Base-by-base conservation (phyloP, 2,113 vertebrate species). In the Cyanoliseus patagonus region DNA sequence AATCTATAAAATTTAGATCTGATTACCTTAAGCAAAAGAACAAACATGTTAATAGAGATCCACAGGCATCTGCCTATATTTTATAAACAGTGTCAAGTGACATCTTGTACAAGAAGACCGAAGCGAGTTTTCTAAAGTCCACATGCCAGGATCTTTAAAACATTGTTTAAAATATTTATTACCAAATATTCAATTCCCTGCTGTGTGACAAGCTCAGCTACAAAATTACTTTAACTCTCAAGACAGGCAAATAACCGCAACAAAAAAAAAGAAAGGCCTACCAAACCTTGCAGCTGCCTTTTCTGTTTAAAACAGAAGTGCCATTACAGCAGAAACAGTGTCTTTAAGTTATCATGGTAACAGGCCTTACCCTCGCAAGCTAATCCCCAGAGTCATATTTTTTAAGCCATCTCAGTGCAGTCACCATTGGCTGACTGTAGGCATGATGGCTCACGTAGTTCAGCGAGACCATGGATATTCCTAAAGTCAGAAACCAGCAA, bases 401-500 rank as follows among this genome's bases (percentile, higher is more conserved):
- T 83, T 88, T 62, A 42, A 86, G 92, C 47, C 42, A 72, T 20
- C 64, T 75, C 28, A 84, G 63, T 69, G 61, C 90, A 77, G 92
- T 52, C 88, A 85, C 85, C 4, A 22, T 33, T 90, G 90, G 86
- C 70, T 67, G 64, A 37, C 24, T 39, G 13, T 7, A 83, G 28
- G 41, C 46, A 30, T 1, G 13, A 49, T 10, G n/a, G 52, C 95
- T 89, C 53, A 23, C 4, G 31, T 64, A 88, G 75, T 86, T 79
- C 94, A 95, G 93, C 75, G 92, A 95, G 96, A 61, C 82, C 63
- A 88, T 28, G 37, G 92, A 75, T 69, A 90, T 78, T 94, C 88
- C 93, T 91, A 75, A 96, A 95, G 93, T 83, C 96, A 97, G 92
- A 95, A 83, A 93, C 24, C 86, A 96, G 84, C 70, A 84, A 31